Evolutionary conservation across 2,113 vertebrate genomes (phyloP), one percentile per base, ranked within the genome.

Genomic region (Bambusicola thoracicus): DNA sequence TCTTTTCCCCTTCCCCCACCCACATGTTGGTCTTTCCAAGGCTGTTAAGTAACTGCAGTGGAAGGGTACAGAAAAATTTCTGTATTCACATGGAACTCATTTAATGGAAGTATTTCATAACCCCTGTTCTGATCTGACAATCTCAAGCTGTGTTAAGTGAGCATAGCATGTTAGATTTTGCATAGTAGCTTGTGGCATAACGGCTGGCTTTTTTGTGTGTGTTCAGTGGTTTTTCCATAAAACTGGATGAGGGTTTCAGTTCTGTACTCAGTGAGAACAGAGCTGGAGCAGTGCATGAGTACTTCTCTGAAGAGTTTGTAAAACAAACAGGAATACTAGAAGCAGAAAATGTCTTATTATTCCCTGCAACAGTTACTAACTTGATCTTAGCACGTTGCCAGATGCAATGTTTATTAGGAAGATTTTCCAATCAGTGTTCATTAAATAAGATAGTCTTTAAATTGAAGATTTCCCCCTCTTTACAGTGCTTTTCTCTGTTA

Each of bases 31-130:
- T 72, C 49, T 88, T 92, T 74, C 32, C 43, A 36, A 73, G 38
- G 20, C 87, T 92, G 46, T 87, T 89, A 89, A 94, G 65, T 87
- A 83, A 51, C 83, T 82, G 68, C 34, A 83, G 38, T 70, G 46
- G 29, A 85, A 83, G 65, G 68, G 32, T 80, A 78, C 36, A 85
- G 48, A 77, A 72, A 79, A 87, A 87, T 74, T 74, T 82, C 75
- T 94, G 44, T 74, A 40, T 92, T 94, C 89, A 82, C 29, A 69
- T 96, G 92, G 91, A 94, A 91, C 55, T 93, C 67, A 89, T 94
- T 81, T 93, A 85, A 74, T 40, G 55, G 36, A 76, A 87, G 43
- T 83, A 86, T 67, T 85, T 93, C 67, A 93, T 59, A 67, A 17
- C 13, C 51, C 17, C 13, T 91, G 68, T 87, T 92, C 82, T 96